A percentile compares a stretch with the other conserved stretches of the same genome.
These are phyloP conservation scores for Ophion ellenae DNA, from an alignment of 2,888 invertebrate genomes.

Conservation along the genomic window DNA sequence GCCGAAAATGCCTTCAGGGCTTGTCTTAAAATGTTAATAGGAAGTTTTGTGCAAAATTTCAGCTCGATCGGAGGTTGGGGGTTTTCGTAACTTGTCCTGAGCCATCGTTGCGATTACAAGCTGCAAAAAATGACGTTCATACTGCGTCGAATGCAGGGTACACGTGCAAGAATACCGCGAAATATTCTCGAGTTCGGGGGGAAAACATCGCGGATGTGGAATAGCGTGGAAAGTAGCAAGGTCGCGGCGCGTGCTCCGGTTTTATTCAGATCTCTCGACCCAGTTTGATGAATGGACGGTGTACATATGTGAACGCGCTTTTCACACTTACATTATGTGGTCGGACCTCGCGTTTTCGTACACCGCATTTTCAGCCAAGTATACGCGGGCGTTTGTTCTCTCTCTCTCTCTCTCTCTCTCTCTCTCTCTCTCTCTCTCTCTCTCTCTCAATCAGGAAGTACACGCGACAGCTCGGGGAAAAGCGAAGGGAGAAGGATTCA, in stretches of 20 bases:
- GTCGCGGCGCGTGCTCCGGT: slow-evolving; percentile 49
- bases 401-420: background rate
- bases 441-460: background rate
- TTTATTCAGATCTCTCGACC: slow-evolving; percentile 64
- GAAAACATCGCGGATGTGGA: slow-evolving; percentile 13
- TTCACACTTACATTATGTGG: slow-evolving; percentile 28
- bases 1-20: too few species aligned
- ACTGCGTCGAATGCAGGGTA: background rate
- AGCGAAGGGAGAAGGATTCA: background rate
- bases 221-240: slow-evolving; percentile 46
- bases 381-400: background rate
- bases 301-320: slow-evolving; percentile 26
- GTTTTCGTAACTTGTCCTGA: background rate
- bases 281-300: slow-evolving; percentile 61
- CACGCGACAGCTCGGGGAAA: background rate
- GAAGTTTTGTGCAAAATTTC: too few species aligned
- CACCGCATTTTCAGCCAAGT: slow-evolving; percentile 27
- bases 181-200: slow-evolving; percentile 2
- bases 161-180: background rate
- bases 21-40: too few species aligned
- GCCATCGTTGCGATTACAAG: background rate
- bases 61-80: too few species aligned
- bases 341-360: slow-evolving; percentile 48
- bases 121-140: background rate
- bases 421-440: background rate